Conservation (phyloP, 2,888 invertebrate species). For the Eretmocerus hayati region DNA sequence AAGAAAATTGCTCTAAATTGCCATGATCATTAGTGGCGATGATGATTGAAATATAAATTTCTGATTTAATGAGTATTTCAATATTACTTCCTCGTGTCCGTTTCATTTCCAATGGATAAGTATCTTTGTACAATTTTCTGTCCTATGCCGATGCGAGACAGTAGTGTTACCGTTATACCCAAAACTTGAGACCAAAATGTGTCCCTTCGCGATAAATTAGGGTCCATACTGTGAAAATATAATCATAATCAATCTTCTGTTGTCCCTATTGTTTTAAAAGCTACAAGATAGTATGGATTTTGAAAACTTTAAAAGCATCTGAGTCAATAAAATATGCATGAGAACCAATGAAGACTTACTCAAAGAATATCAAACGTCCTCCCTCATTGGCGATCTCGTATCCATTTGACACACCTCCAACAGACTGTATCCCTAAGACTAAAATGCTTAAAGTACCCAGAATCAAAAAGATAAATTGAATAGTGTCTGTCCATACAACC, state of each 20-base stretch:
- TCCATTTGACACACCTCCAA: conserved; percentile 55
- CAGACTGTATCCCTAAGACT: conserved; percentile 52
- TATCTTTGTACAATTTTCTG: conserved; percentile 58
- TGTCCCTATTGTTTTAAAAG: no score
- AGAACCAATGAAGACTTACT: no score
- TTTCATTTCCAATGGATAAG: conserved; percentile 54
- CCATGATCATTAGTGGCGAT: neutral
- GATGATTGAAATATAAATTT: neutral
- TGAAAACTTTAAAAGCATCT: no score
- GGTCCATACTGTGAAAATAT: conserved; percentile 57
- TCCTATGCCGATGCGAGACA: conserved; percentile 52
- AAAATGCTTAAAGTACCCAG: conserved; percentile 53
- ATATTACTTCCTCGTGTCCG: conserved; percentile 51
- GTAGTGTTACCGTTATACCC: conserved; percentile 54
- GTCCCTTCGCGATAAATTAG: conserved; percentile 54
- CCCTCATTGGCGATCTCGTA: conserved; percentile 54
- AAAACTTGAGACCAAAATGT: conserved; percentile 57
- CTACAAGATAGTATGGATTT: no score
- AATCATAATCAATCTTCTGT: no score
- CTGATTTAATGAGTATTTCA: neutral
- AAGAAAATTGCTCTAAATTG: neutral
- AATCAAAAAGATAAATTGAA: conserved; percentile 55
- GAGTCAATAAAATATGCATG: no score
- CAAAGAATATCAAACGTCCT: conserved; percentile 55
- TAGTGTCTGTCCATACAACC: conserved; percentile 58